Evolutionary conservation across 2,113 vertebrate genomes (phyloP).

Genomic region (Pheucticus melanocephalus): DNA sequence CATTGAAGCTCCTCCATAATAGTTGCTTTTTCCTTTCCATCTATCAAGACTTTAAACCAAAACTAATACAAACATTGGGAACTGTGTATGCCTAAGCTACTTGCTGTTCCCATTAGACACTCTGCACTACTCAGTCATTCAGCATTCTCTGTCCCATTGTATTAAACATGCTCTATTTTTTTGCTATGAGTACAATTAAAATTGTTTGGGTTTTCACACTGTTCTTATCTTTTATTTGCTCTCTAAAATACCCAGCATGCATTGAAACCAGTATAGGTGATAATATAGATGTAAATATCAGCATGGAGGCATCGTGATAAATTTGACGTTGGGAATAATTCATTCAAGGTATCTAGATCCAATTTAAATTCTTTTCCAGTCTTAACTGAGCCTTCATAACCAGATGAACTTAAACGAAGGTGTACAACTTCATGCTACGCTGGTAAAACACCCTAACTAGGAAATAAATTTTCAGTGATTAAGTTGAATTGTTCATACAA

Average conservation of each 20-base stretch:
- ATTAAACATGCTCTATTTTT: neutral
- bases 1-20: neutral
- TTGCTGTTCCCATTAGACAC: neutral
- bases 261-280: neutral
- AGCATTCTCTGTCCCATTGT: neutral
- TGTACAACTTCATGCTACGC: constrained; percentile 28
- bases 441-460: constrained; percentile 58
- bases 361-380: constrained; percentile 45
- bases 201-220: neutral
- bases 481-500: constrained; percentile 67
- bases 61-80: neutral
- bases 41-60: neutral
- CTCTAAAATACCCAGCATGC: neutral
- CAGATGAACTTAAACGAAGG: constrained; percentile 56
- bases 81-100: neutral
- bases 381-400: constrained; percentile 38
- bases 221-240: neutral
- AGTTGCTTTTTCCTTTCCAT: neutral
- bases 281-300: neutral
- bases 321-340: neutral
- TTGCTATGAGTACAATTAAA: neutral
- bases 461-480: constrained; percentile 71
- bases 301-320: neutral
- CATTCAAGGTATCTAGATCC: neutral
- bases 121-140: neutral